phyloP scores from a whole-genome alignment of 1,140 invertebrate species.

The Hyposmocoma kahamanoa region DNA sequence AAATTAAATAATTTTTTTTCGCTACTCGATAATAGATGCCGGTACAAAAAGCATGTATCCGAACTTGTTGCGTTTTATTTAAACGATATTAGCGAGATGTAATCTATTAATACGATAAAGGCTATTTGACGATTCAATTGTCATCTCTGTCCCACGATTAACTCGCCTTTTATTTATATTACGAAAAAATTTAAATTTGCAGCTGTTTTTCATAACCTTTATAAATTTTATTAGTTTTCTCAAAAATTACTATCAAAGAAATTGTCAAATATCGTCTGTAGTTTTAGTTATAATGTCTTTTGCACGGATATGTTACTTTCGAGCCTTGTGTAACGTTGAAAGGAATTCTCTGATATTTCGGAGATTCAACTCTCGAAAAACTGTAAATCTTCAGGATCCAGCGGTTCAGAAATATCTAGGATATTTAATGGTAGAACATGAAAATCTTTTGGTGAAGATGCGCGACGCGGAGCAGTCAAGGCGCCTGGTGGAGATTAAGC shows the following conservation, averaged over 20 bases:
- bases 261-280: too few relatives aligned
- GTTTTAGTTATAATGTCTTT: slow-evolving; percentile 37
- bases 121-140: too few relatives aligned
- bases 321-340: slow-evolving; percentile 30
- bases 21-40: slow-evolving; percentile 5
- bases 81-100: too few relatives aligned
- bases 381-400: slow-evolving; percentile 50
- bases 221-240: too few relatives aligned
- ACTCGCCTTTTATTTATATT: too few relatives aligned
- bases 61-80: too few relatives aligned
- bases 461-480: slow-evolving; percentile 34
- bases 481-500: slow-evolving; percentile 54
- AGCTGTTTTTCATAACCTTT: too few relatives aligned
- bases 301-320: slow-evolving; percentile 26
- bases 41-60: too few relatives aligned
- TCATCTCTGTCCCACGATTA: too few relatives aligned
- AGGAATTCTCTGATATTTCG: slow-evolving; percentile 20
- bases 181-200: too few relatives aligned
- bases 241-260: too few relatives aligned
- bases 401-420: slow-evolving; percentile 52
- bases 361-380: slow-evolving; percentile 40
- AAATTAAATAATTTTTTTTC: background rate
- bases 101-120: too few relatives aligned
- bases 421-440: slow-evolving; percentile 54
- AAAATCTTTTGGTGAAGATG: slow-evolving; percentile 36